Base-by-base conservation (phyloP, 2,888 invertebrate species). In the Machimus atricapillus region DNA sequence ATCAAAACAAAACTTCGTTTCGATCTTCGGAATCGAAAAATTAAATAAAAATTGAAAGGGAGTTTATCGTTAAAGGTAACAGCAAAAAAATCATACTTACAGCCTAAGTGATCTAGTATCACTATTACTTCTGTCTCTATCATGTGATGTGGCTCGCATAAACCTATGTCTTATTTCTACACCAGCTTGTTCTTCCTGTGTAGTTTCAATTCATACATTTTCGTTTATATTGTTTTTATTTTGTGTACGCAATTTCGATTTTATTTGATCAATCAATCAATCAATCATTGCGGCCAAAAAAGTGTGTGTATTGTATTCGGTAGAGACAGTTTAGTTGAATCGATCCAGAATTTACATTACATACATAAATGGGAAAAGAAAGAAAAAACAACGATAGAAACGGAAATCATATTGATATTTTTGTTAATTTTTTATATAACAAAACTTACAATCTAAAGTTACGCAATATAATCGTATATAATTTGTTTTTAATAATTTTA, bases 121-220 rank as follows among this genome's bases (percentile, higher is more conserved):
- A 89, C 90, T 90, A 90, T 90, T 90, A 89, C 89, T 89, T 90
- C 90, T 90, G 89, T 90, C 90, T 89, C 90, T 90, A 90, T 90
- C 90, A 88, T 90, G 89, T 88, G 90, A 90, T 88, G 90, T 89
- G 89, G 90, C 90, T 90, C 90, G 89, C 90, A 90, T 90, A 89
- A 89, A 90, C 90, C 90, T 90, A 90, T 90, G 90, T 89, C 90
- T 90, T 89, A 90, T 93, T 88, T 94, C 93, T 73, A 94, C 94
- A 43, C 94, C 94, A 85, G 94, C 94, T 91, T 94, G 94, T 89
- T 94, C 94, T 88, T 94, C 94, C 94, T 94, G 89, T 88, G 89
- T 79, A 87, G 87, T 81, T 66, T 73, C 66, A 66, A 66, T 73
- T 34, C 27, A 87, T 88, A 85, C 85, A 58, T 88, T 86, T 87